These are phyloP conservation scores for Mallateleia sp. DNA, from an alignment of 2,888 invertebrate genomes.

Conservation along the genomic window DNA sequence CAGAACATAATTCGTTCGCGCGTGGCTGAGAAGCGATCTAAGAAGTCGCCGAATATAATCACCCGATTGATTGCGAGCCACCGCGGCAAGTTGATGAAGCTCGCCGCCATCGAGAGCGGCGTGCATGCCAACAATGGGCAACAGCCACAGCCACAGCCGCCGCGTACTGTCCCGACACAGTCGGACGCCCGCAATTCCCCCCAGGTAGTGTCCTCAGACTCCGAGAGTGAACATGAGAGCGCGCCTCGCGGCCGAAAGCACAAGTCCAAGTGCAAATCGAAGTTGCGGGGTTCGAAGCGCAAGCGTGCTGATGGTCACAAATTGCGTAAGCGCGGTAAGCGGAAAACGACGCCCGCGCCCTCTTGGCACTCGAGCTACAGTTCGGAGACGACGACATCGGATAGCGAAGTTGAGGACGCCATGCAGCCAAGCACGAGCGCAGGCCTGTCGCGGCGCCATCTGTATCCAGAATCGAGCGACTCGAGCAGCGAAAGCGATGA, in stretches of 20 bases:
- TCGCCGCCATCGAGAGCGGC: slow-evolving; percentile 89
- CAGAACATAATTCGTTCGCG: slow-evolving; percentile 84
- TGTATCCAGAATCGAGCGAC: slow-evolving; percentile 79
- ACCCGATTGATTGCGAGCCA: slow-evolving; percentile 94
- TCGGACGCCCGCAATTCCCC: slow-evolving; percentile 6
- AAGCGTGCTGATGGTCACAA: slow-evolving; percentile 79
- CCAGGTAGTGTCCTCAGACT: slow-evolving; percentile 29
- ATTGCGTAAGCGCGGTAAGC: slow-evolving; percentile 39
- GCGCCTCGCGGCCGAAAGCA: slow-evolving; percentile 70
- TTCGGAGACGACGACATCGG: slow-evolving; percentile 49
- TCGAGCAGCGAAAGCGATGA: slow-evolving; percentile 68
- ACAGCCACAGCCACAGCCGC: too few relatives aligned
- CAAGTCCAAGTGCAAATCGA: slow-evolving; percentile 84
- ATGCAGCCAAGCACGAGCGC: slow-evolving; percentile 88
- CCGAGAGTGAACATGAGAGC: slow-evolving; percentile 79
- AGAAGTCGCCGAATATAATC: slow-evolving; percentile 92
- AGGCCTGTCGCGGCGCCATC: slow-evolving; percentile 84
- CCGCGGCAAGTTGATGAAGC: slow-evolving; percentile 92
- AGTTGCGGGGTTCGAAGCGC: slow-evolving; percentile 84
- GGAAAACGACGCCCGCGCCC: slow-evolving; percentile 33
- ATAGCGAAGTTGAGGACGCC: slow-evolving; percentile 79
- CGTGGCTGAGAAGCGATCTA: slow-evolving; percentile 84
- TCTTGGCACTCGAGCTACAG: slow-evolving; percentile 31
- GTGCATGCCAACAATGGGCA: slow-evolving; percentile 33
- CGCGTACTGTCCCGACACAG: background rate